These are phyloP conservation scores for Anadara kagoshimensis DNA, from an alignment of 1,140 invertebrate genomes.

Conservation along the genomic window DNA sequence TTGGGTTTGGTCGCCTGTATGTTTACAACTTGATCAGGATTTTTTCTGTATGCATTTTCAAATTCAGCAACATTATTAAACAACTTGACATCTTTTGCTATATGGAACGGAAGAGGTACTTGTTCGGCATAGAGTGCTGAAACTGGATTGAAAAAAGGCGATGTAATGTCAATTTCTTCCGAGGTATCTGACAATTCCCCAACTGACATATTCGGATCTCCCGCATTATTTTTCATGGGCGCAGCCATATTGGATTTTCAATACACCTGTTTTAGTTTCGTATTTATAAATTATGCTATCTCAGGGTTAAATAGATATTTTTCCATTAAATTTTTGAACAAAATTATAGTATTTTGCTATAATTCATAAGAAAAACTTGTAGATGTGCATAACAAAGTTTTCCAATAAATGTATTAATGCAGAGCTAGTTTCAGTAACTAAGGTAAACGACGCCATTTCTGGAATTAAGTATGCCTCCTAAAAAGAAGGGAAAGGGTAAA, in stretches of 20 bases:
- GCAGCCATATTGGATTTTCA: conserved; percentile 50
- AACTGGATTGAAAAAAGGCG: conserved; percentile 51
- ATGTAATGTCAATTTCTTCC: conserved; percentile 44
- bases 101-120: conserved; percentile 29
- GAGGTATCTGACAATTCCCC: conserved; percentile 8
- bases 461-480: neutral
- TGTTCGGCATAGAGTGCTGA: conserved; percentile 45
- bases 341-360: neutral
- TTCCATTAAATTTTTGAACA: too few relatives aligned
- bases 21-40: neutral
- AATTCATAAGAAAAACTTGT: too few relatives aligned
- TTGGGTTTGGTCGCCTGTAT: too few relatives aligned
- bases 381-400: neutral
- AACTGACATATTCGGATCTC: conserved; percentile 25
- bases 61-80: conserved; percentile 59
- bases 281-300: too few relatives aligned
- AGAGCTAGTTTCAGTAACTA: neutral
- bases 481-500: conserved; percentile 60
- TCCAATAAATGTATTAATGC: conserved; percentile 2
- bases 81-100: conserved; percentile 31
- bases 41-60: conserved; percentile 27
- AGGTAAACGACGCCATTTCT: conserved; percentile 4
- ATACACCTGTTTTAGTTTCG: neutral
- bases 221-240: conserved; percentile 42
- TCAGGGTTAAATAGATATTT: too few relatives aligned